phyloP scores from a whole-genome alignment of 1,140 invertebrate species.

The Pseudomyrmex dendroicus region DNA sequence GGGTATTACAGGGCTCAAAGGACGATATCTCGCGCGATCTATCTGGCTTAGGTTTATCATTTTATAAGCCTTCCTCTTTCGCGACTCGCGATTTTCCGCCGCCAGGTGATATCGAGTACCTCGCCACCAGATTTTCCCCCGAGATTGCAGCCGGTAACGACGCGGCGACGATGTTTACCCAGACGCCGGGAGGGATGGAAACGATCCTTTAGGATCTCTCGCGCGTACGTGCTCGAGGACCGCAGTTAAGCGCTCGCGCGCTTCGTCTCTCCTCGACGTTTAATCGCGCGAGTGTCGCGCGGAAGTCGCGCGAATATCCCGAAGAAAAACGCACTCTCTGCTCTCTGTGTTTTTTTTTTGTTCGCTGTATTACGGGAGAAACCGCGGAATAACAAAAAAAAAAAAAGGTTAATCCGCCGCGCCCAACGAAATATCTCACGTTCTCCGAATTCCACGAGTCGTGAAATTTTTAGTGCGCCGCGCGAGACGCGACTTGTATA shows the following conservation, averaged over 20 bases:
- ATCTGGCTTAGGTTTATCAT: conserved; percentile 56
- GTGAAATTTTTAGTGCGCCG: conserved; percentile 43
- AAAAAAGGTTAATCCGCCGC: conserved; percentile 10
- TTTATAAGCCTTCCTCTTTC: conserved; percentile 38
- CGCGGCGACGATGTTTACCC: conserved; percentile 75
- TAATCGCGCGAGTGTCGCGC: conserved; percentile 40
- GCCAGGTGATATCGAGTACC: conserved; percentile 70
- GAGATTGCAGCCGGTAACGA: conserved; percentile 75
- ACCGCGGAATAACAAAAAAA: background rate
- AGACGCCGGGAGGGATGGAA: conserved; percentile 64
- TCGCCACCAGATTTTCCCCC: conserved; percentile 67
- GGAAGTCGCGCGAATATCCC: background rate
- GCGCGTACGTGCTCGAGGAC: conserved; percentile 56
- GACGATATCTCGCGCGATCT: conserved; percentile 55
- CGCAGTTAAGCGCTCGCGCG: conserved; percentile 8
- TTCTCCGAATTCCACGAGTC: conserved; percentile 39
- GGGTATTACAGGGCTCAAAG: conserved; percentile 37
- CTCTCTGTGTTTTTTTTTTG: background rate
- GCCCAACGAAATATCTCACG: background rate
- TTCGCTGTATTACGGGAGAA: background rate
- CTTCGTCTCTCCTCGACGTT: conserved; percentile 18
- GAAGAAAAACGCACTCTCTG: background rate
- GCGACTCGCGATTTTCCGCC: conserved; percentile 64
- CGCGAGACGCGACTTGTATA: conserved; percentile 40
- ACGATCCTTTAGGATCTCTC: conserved; percentile 62